Conservation (phyloP, 2,797 vertebrate species). For the Triplophysa yarkandensis region DNA sequence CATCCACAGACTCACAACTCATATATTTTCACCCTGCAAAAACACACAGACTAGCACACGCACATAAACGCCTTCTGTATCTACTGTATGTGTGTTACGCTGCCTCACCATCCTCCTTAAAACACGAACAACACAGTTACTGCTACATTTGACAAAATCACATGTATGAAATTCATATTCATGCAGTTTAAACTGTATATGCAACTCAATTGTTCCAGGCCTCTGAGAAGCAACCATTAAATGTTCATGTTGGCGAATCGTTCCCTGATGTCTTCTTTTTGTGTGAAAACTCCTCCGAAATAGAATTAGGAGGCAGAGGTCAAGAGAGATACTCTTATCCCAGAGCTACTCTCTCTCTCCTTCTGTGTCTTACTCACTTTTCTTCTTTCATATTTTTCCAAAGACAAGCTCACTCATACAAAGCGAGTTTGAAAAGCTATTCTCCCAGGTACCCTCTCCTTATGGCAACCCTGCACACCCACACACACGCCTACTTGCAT, state of each 20-base stretch:
- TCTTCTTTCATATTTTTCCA: slow-evolving; percentile 9
- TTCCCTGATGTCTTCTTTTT: slow-evolving; percentile 28
- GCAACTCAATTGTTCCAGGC: slow-evolving; percentile 8
- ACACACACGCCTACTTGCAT: slow-evolving; percentile 48
- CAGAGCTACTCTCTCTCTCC: slow-evolving; percentile 39
- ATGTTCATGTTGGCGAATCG: slow-evolving; percentile 4
- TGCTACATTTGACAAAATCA: slow-evolving; percentile 21
- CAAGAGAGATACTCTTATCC: slow-evolving; percentile 50
- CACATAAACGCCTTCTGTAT: slow-evolving; percentile 40
- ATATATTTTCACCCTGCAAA: slow-evolving; percentile 48
- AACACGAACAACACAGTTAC: slow-evolving; percentile 28
- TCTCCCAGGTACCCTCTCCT: slow-evolving; percentile 56
- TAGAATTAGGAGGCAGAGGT: slow-evolving; percentile 50
- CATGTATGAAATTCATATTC: slow-evolving; percentile 24
- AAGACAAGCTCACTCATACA: slow-evolving; percentile 46
- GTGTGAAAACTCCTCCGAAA: slow-evolving; percentile 35
- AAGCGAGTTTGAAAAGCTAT: slow-evolving; percentile 51
- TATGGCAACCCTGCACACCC: slow-evolving; percentile 54
- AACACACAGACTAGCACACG: slow-evolving; percentile 25
- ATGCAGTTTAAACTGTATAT: slow-evolving; percentile 21
- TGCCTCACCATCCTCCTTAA: slow-evolving; percentile 46
- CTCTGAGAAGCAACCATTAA: slow-evolving; percentile 30
- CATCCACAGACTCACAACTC: slow-evolving; percentile 43
- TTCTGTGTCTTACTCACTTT: slow-evolving; percentile 1
- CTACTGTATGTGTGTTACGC: slow-evolving; percentile 51